These are phyloP conservation scores for Saturnia pavonia DNA, from an alignment of 2,888 invertebrate genomes.

Conservation along the genomic window DNA sequence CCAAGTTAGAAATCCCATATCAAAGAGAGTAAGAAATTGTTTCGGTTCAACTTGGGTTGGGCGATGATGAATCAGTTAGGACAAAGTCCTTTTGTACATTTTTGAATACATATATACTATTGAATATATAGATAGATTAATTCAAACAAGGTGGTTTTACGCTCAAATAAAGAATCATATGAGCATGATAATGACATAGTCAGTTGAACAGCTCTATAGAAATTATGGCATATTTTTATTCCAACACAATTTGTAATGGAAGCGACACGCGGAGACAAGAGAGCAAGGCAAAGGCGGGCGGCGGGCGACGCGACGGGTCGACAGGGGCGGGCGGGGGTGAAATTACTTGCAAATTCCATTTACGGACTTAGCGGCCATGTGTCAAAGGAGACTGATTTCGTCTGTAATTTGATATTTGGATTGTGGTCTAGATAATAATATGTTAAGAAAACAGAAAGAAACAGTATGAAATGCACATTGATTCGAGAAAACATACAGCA, in stretches of 20 bases:
- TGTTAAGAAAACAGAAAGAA: constrained; percentile 22
- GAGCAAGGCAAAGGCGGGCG: constrained; percentile 55
- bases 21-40: no score
- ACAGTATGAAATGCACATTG: neutral
- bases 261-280: constrained; percentile 80
- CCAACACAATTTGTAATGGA: constrained; percentile 82
- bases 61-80: no score
- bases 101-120: no score
- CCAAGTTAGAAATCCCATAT: no score
- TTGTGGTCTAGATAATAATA: constrained; percentile 38
- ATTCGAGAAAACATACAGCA: neutral
- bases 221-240: constrained; percentile 72
- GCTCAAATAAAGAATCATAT: neutral
- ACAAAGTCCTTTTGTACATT: no score
- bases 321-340: constrained; percentile 47
- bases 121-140: no score
- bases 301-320: constrained; percentile 28
- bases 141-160: neutral
- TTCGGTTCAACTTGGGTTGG: no score
- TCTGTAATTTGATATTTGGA: constrained; percentile 44
- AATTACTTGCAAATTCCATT: constrained; percentile 82
- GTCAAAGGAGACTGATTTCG: constrained; percentile 64
- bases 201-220: constrained; percentile 48
- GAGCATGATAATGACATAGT: neutral
- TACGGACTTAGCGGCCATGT: constrained; percentile 72